Percentiles rank a stretch among this genome's conserved stretches.
phyloP scores from a whole-genome alignment of 2,888 invertebrate genomes.

The Belgica antarctica region DNA sequence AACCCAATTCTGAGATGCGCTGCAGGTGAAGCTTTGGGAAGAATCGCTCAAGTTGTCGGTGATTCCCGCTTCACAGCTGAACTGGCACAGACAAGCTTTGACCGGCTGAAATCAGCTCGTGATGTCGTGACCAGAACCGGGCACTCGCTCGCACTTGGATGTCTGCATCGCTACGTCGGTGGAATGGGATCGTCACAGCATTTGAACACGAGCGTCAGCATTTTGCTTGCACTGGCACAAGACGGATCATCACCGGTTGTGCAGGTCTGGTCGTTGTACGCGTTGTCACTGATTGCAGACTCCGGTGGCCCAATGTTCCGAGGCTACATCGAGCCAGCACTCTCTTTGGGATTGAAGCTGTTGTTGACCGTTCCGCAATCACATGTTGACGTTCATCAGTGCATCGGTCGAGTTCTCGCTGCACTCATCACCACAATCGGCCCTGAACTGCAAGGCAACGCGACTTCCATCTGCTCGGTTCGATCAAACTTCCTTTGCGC shows the following conservation, averaged over 20 bases:
- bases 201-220: conserved; percentile 89
- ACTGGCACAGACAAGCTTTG: conserved; percentile 85
- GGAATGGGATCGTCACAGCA: conserved; percentile 95
- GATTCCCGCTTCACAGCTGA: conserved; percentile 86
- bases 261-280: conserved; percentile 98
- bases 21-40: conserved; percentile 90
- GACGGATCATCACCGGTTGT: conserved; percentile 90
- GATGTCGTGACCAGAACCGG: conserved; percentile 84
- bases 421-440: conserved; percentile 97
- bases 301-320: conserved; percentile 99
- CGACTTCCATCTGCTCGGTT: conserved; percentile 69
- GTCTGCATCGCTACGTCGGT: conserved; percentile 91
- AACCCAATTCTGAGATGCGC: conserved; percentile 85
- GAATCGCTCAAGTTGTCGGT: conserved; percentile 85
- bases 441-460: conserved; percentile 90
- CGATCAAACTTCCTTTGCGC: conserved; percentile 86
- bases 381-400: conserved; percentile 86
- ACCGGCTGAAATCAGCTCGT: conserved; percentile 78
- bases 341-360: conserved; percentile 85
- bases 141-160: conserved; percentile 91
- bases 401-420: conserved; percentile 87
- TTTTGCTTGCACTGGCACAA: conserved; percentile 89
- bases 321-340: conserved; percentile 91
- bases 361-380: conserved; percentile 87
- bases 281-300: conserved; percentile 91